These are phyloP conservation scores for Drosophila mimetica DNA, from an alignment of 2,888 invertebrate species.

Conservation along the genomic window DNA sequence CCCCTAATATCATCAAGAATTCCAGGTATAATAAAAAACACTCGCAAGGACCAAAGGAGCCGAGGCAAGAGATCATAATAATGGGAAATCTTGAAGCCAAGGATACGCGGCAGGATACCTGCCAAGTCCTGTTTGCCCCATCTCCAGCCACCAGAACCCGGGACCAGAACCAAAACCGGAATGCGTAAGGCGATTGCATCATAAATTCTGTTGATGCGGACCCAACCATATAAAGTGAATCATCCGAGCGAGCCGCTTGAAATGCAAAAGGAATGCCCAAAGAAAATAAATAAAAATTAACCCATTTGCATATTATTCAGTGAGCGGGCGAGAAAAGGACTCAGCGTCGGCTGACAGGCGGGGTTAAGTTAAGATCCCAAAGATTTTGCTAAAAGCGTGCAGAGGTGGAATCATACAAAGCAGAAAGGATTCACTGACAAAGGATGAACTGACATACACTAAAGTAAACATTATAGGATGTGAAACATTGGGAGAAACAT, in stretches of 20 bases:
- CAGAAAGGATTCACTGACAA: constrained; percentile 12
- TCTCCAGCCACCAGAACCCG: too few species aligned
- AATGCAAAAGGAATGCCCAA: constrained; percentile 41
- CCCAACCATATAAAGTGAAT: constrained; percentile 63
- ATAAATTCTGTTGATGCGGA: constrained; percentile 68
- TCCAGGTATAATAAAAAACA: constrained; percentile 17
- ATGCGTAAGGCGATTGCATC: constrained; percentile 73
- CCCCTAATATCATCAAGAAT: not conserved
- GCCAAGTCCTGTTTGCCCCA: constrained; percentile 49
- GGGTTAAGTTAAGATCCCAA: constrained; percentile 33
- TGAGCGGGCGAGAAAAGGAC: constrained; percentile 68
- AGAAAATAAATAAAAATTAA: constrained; percentile 75
- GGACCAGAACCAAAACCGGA: constrained; percentile 43
- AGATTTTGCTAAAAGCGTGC: constrained; percentile 50
- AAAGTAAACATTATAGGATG: not conserved
- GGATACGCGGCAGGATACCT: constrained; percentile 72
- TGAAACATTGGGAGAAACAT: too few species aligned
- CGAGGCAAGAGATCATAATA: constrained; percentile 76
- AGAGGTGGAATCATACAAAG: constrained; percentile 57
- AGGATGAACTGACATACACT: not conserved
- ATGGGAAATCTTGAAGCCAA: constrained; percentile 76
- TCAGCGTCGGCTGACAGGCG: constrained; percentile 38
- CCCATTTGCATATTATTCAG: constrained; percentile 77
- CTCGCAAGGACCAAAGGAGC: constrained; percentile 52
- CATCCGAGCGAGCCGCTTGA: constrained; percentile 45